Evolutionary conservation across 1,140 invertebrate genomes (phyloP).

Genomic region (Rhopalosiphum padi): DNA sequence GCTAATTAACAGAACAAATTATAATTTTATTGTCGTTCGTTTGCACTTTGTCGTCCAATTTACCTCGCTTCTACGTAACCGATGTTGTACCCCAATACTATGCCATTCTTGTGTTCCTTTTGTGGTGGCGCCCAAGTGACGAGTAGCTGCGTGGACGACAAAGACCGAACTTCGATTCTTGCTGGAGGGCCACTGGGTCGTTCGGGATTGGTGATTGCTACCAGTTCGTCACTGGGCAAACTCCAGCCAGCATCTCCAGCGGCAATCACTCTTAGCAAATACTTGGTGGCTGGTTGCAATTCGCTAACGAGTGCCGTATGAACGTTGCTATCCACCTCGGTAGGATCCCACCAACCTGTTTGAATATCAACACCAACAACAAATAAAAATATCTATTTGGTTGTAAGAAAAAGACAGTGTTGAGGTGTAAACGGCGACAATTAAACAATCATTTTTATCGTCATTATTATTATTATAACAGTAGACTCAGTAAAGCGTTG

Average conservation of each 20-base stretch:
- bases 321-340: constrained; percentile 71
- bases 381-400: not conserved
- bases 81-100: constrained; percentile 76
- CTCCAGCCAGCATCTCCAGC: constrained; percentile 79
- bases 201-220: constrained; percentile 78
- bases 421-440: not conserved
- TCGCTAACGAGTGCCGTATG: constrained; percentile 72
- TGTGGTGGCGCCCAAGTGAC: constrained; percentile 79
- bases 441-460: not conserved
- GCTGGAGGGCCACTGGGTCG: constrained; percentile 77
- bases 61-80: constrained; percentile 65
- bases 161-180: constrained; percentile 73
- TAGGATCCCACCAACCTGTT: constrained; percentile 71
- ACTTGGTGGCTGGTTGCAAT: constrained; percentile 79
- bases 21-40: not conserved
- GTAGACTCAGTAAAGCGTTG: no score
- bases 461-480: not conserved
- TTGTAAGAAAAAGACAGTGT: not conserved
- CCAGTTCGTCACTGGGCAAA: constrained; percentile 73
- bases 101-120: constrained; percentile 74
- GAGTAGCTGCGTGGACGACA: constrained; percentile 78
- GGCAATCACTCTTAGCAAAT: constrained; percentile 77
- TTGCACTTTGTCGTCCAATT: not conserved
- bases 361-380: not conserved
- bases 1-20: not conserved